A percentile compares a stretch with the other conserved stretches of the same genome.
Evolutionary conservation across 2,797 vertebrate species (phyloP).

Genomic region (Euthynnus affinis): DNA sequence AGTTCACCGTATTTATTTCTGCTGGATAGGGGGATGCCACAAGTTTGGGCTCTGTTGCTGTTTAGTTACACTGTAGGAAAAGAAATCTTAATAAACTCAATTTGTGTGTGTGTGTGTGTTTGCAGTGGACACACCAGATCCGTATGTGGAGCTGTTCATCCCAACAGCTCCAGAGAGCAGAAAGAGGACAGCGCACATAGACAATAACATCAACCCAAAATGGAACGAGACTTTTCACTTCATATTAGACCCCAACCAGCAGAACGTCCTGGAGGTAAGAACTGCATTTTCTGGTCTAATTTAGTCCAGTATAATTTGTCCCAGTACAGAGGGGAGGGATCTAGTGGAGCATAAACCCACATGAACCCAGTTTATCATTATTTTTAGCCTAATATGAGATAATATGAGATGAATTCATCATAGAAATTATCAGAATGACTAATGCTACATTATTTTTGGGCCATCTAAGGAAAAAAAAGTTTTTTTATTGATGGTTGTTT

Average conservation of each 20-base stretch:
- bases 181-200: slow-evolving; percentile 95
- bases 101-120: slow-evolving; percentile 24
- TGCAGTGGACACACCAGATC: slow-evolving; percentile 97
- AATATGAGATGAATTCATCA: neutral
- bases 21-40: neutral
- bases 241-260: slow-evolving; percentile 95
- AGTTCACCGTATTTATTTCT: no score
- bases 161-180: slow-evolving; percentile 94
- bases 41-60: neutral
- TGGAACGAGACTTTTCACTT: slow-evolving; percentile 97
- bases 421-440: neutral
- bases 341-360: slow-evolving; percentile 3
- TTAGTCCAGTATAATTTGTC: neutral
- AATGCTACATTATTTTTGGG: neutral
- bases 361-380: slow-evolving; percentile 1
- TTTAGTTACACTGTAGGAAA: neutral
- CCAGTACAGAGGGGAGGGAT: neutral
- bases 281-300: neutral
- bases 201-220: slow-evolving; percentile 94
- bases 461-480: no score
- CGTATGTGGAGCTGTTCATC: slow-evolving; percentile 97
- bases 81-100: no score
- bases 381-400: slow-evolving; percentile 3
- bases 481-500: neutral
- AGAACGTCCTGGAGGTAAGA: slow-evolving; percentile 93